Conservation (phyloP, 2,888 invertebrate genomes). For the Fissipunctia ypsillon region DNA sequence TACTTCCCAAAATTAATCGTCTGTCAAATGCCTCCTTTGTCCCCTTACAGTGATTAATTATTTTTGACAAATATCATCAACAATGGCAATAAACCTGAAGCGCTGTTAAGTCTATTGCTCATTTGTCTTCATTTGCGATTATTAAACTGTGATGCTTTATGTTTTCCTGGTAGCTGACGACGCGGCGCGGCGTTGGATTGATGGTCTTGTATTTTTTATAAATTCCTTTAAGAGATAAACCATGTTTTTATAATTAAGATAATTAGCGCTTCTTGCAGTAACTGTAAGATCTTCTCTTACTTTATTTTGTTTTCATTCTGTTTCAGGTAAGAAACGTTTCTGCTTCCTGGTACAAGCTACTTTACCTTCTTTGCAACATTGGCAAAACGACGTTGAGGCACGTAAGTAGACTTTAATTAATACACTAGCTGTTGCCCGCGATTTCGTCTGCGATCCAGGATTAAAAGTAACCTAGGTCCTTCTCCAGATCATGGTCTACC, state of each 20-base stretch:
- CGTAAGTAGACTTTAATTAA: conserved; percentile 36
- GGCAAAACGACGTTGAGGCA: background rate
- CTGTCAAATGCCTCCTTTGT: conserved; percentile 73
- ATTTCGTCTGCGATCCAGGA: too few species aligned
- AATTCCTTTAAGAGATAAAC: conserved; percentile 25
- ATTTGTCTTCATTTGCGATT: conserved; percentile 59
- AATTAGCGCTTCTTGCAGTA: conserved; percentile 8
- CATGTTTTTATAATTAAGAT: conserved; percentile 29
- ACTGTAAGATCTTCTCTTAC: background rate
- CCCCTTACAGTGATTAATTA: conserved; percentile 75
- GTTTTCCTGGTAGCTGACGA: conserved; percentile 30
- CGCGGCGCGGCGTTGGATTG: too few species aligned
- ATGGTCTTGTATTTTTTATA: conserved; percentile 25
- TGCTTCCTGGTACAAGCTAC: background rate
- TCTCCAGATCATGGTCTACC: too few species aligned
- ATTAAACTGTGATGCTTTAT: conserved; percentile 56
- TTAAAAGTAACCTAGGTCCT: too few species aligned
- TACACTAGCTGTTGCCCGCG: too few species aligned
- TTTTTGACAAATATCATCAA: conserved; percentile 74
- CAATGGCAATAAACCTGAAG: conserved; percentile 66
- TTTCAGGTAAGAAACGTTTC: conserved; percentile 39
- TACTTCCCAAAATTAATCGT: conserved; percentile 79
- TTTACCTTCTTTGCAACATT: background rate
- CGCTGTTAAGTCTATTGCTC: conserved; percentile 60
- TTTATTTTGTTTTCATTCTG: background rate